Evolutionary conservation across 2,888 invertebrate species (phyloP).

Genomic region (Osmoderma eremita): DNA sequence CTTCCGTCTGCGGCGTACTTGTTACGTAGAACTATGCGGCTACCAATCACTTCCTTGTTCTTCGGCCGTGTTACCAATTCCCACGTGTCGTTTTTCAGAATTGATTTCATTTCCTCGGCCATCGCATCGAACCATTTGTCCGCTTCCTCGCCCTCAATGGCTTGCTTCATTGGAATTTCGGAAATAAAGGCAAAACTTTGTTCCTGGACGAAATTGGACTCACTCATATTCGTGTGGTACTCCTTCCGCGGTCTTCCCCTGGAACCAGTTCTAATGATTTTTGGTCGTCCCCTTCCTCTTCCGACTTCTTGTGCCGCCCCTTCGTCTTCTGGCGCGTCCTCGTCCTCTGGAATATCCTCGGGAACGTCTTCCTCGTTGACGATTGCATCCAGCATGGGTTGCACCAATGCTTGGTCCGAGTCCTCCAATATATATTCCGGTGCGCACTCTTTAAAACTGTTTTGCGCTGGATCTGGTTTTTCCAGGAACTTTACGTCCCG

Average conservation of each 20-base stretch:
- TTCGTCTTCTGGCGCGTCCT: neutral
- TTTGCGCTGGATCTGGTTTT: neutral
- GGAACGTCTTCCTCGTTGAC: neutral
- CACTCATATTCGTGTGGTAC: neutral
- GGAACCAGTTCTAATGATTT: neutral
- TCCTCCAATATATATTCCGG: neutral
- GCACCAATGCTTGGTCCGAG: neutral
- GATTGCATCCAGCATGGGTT: neutral
- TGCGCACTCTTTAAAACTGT: too few relatives aligned
- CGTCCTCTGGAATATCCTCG: neutral
- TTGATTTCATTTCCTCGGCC: constrained; percentile 42
- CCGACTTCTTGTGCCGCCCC: neutral
- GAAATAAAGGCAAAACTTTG: neutral
- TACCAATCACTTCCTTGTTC: constrained; percentile 40
- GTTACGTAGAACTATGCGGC: constrained; percentile 20
- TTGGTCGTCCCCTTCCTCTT: constrained; percentile 17
- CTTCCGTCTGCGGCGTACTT: constrained; percentile 38
- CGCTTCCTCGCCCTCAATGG: neutral
- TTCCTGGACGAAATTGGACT: neutral
- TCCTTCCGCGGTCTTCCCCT: constrained; percentile 10
- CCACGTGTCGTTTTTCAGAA: constrained; percentile 50
- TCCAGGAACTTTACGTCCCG: constrained; percentile 47
- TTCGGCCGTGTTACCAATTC: constrained; percentile 46
- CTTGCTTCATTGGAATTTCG: neutral
- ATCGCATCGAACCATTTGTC: constrained; percentile 42